Base-by-base conservation (phyloP, 2,113 vertebrate species). In the Tretioscincus oriximinensis region DNA sequence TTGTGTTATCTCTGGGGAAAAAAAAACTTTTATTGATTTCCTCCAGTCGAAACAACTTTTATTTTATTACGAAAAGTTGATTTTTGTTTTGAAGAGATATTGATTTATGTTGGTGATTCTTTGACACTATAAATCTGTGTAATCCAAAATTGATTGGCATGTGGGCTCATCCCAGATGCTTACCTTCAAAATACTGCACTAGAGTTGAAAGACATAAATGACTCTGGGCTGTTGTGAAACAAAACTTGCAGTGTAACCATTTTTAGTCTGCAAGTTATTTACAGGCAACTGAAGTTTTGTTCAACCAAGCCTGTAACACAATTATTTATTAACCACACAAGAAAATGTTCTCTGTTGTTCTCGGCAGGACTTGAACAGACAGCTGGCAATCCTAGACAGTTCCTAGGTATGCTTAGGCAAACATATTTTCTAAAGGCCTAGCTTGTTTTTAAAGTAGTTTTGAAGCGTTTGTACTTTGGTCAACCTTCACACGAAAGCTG, bases 41-140 rank as follows among this genome's bases (percentile, higher is more conserved):
- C 26, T 31, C 72, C 66, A 18, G 78, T 29, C 26, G 31, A 24
- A 69, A 35, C 26, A 65, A 31, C 70, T 65, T 65, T 66, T 12
- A 71, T 79, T 60, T 71, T 58, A n/a, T 68, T 58, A 51, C 54
- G 63, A 28, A 80, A 72, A 58, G 35, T 76, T 61, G 31, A 51
- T 67, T 74, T 61, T 79, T 70, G 61, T 35, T 61, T 35, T 74
- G 73, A 24, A 73, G 60, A 26, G 12, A 51, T 47, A 29, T 81
- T 74, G 71, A 81, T 74, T 81, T 63, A 73, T n/a, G 29, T 67
- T 20, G 18, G 28, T 67, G 79, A 35, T 31, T 20, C 35, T 51
- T 66, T 66, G 79, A 67, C 31, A 41, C 73, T n/a, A 58, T 67
- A 54, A 41, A 64, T 74, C 20, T 58, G 31, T 58, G 58, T 81